Percentiles rank a stretch among this genome's conserved stretches.
These are phyloP conservation scores for Phortica variegata DNA, from an alignment of 1,140 invertebrate species.

Conservation along the genomic window DNA sequence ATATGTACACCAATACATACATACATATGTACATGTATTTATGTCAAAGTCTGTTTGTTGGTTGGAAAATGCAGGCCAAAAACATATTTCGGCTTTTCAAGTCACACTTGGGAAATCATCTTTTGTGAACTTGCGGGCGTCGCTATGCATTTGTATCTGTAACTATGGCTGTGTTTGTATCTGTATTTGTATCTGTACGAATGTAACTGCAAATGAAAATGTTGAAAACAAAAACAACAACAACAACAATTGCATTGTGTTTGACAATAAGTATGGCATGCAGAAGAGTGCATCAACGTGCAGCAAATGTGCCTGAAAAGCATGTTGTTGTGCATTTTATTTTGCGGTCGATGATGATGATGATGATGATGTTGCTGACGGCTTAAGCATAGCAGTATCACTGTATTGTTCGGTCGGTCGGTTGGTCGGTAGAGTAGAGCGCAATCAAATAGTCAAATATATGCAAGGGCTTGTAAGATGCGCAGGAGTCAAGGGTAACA, in stretches of 20 bases:
- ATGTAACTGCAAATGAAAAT: slow-evolving; percentile 46
- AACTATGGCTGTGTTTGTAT: slow-evolving; percentile 16
- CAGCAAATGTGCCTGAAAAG: not conserved
- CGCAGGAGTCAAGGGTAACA: too few relatives aligned
- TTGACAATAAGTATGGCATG: slow-evolving; percentile 25
- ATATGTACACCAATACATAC: too few relatives aligned
- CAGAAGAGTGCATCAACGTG: slow-evolving; percentile 6
- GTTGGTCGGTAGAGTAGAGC: not conserved
- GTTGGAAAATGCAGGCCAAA: too few relatives aligned
- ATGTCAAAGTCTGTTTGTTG: too few relatives aligned
- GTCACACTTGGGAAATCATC: slow-evolving; percentile 50
- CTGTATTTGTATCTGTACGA: slow-evolving; percentile 12
- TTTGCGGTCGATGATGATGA: too few relatives aligned
- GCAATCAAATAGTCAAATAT: slow-evolving; percentile 17
- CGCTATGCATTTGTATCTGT: slow-evolving; percentile 4
- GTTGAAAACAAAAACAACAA: slow-evolving; percentile 28
- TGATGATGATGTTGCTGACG: too few relatives aligned
- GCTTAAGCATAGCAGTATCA: too few relatives aligned
- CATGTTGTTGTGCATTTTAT: not conserved
- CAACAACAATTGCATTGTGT: slow-evolving; percentile 19
- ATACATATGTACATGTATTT: too few relatives aligned
- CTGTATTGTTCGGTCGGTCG: too few relatives aligned
- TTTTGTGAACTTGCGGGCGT: slow-evolving; percentile 21
- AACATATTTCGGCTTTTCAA: slow-evolving; percentile 46
- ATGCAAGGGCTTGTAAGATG: too few relatives aligned